Base-by-base conservation (phyloP, 2,113 vertebrate species). In the Corythornis cristatus region DNA sequence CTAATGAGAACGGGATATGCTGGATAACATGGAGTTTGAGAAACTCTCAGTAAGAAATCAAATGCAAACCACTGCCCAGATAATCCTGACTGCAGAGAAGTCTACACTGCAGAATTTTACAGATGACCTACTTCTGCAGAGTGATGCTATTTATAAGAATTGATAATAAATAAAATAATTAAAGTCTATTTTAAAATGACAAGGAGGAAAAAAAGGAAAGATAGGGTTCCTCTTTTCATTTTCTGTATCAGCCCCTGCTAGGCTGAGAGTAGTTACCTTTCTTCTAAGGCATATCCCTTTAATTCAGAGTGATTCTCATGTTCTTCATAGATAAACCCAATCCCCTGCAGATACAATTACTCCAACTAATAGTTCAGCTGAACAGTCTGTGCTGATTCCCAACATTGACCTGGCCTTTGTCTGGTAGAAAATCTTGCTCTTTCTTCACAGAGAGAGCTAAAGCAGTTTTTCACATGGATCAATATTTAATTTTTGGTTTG, bases 401-500 rank as follows among this genome's bases (percentile, higher is more conserved):
- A 90, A 0, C 82, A 85, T 48, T 89, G 92, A 92, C 82, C 43
- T 73, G 31, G 65, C 50, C 62, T 90, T 92, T 90, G 62, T 86
- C 57, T 84, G 54, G 37, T 43, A 79, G 66, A 89, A 88, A 88
- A 89, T 70, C 50, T 90, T 45, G 7, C 66, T 71, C 56, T 83
- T 83, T 83, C 61, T 90, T 82, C 57, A 72, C n/a, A 93, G 86
- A n/a, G 19, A 65, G 53, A 88, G 66, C 43, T 88, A 87, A 88
- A 92, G 50, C 42, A 65, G 88, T 90, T 96, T 96, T 95, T 86
- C 80, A 79, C 45, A 43, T n/a, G 19, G 88, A 96, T 95, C 90
- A 90, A 90, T 95, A 92, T 73, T 83, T 93, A 95, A 93, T 93
- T 83, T 95, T 91, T 89, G 9, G 43, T 26, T 84, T 86, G 1